Evolutionary conservation across 2,113 vertebrate genomes (phyloP).

Genomic region (Proterorhinus semilunaris): DNA sequence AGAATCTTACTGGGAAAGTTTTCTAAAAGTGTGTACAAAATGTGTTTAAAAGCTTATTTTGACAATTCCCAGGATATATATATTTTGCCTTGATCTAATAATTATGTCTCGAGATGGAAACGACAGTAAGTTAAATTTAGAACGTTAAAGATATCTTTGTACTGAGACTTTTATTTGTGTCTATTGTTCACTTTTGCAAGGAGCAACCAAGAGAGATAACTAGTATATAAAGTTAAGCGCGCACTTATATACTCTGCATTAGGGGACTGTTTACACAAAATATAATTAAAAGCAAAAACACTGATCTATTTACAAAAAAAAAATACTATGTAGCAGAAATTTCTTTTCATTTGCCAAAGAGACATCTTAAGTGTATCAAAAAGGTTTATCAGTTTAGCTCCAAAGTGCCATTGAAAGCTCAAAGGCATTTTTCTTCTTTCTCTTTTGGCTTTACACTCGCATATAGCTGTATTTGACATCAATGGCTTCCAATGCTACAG

Average conservation of each 20-base stretch:
- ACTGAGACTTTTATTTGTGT: slow-evolving; percentile 44
- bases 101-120: slow-evolving; percentile 26
- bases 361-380: neutral
- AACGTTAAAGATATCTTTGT: slow-evolving; percentile 48
- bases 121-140: slow-evolving; percentile 40
- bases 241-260: slow-evolving; percentile 33
- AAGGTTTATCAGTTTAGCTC: neutral
- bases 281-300: slow-evolving; percentile 52
- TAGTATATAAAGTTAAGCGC: slow-evolving; percentile 43
- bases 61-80: slow-evolving; percentile 65
- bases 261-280: slow-evolving; percentile 59
- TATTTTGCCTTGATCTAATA: slow-evolving; percentile 52
- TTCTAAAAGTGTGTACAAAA: slow-evolving; percentile 56
- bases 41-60: slow-evolving; percentile 47
- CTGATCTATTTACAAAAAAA: slow-evolving; percentile 43
- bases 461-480: neutral
- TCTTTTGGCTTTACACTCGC: no score
- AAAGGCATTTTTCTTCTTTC: no score
- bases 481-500: neutral
- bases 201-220: slow-evolving; percentile 55
- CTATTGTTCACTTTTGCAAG: slow-evolving; percentile 38
- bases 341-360: slow-evolving; percentile 67
- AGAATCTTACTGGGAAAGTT: slow-evolving; percentile 40
- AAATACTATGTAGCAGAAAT: slow-evolving; percentile 15
- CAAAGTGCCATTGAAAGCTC: neutral